A percentile compares a stretch with the other conserved stretches of the same genome.
phyloP scores from a whole-genome alignment of 2,888 invertebrate species.

The Drosophila longiperda region DNA sequence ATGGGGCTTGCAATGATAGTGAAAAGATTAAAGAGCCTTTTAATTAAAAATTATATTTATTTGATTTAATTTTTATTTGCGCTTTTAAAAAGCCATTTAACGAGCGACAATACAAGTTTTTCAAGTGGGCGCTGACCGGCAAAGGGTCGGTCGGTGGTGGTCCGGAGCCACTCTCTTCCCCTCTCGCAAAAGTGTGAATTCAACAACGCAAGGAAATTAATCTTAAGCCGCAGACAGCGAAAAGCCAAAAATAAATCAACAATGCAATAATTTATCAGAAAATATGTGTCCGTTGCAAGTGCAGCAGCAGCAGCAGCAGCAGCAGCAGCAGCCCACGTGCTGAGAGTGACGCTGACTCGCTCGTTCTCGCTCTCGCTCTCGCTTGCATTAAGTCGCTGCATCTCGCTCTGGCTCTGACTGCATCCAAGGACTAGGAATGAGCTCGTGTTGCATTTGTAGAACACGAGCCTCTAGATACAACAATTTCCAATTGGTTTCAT shows the following conservation, averaged over 20 bases:
- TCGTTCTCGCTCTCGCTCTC: slow-evolving; percentile 18
- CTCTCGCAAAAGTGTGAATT: slow-evolving; percentile 67
- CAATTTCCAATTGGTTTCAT: neutral
- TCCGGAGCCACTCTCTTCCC: neutral
- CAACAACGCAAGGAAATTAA: slow-evolving; percentile 80
- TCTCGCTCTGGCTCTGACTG: slow-evolving; percentile 1
- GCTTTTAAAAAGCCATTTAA: slow-evolving; percentile 77
- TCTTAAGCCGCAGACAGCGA: slow-evolving; percentile 82
- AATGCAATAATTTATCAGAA: slow-evolving; percentile 81
- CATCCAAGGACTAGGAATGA: neutral
- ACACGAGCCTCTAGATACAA: neutral
- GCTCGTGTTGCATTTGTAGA: neutral
- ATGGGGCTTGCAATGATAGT: slow-evolving; percentile 68
- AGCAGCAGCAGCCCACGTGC: slow-evolving; percentile 17
- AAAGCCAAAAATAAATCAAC: slow-evolving; percentile 81
- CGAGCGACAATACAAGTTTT: slow-evolving; percentile 35
- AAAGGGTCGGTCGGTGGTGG: neutral
- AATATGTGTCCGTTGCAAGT: slow-evolving; percentile 78
- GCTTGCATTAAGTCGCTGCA: slow-evolving; percentile 4
- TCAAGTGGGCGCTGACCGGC: slow-evolving; percentile 15
- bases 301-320: slow-evolving; percentile 30
- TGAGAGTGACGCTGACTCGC: slow-evolving; percentile 12
- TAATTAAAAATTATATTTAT: slow-evolving; percentile 79
- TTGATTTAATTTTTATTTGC: slow-evolving; percentile 78
- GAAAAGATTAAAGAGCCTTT: slow-evolving; percentile 76